Base-by-base conservation (phyloP, 1,140 invertebrate genomes). In the Papilio glaucus region DNA sequence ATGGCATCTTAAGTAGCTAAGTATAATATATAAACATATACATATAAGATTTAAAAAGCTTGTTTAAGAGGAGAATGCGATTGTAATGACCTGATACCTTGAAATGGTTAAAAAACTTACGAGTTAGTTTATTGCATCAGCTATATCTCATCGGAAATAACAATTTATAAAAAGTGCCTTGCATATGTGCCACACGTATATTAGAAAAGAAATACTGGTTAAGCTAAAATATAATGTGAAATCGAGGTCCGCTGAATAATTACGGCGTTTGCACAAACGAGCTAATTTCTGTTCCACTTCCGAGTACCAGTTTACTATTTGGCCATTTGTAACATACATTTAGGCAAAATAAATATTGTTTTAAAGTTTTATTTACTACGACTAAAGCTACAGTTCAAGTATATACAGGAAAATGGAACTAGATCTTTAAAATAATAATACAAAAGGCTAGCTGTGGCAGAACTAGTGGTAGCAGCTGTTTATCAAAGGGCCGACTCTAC, bases 271-370 rank as follows among this genome's bases (percentile, higher is more conserved):
- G 49, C 15, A 37, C 12, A 62, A 37, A 62, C 29, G 60, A 62
- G 60, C 29, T 37, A 62, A 62, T 62, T 62, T 62, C 60, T 62
- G 24, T 65, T 65, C 38, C 18, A 21, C 18, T 39, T 18, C 62
- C 8, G 37, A 37, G 33, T 61, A 9, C 49, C 49, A 33, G 33
- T 63, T 65, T 24, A 65, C 62, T 41, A 13, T 57, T 26, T 65
- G 24, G 4, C 62, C 0, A 18, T 65, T 65, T 65, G 15, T 41
- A 65, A 41, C 21, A 63, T 39, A 4, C 37, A 10, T 39, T 65
- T 24, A 65, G 38, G 49, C 24, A 24, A 57, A 57, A 21, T 49
- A 49, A 49, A 57, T 26, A 57, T 57, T 57, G 49, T 57, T 24
- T 57, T 18, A 63, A 63, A 15, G 61, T 65, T 38, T 39, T 15